Conservation (phyloP, 2,113 vertebrate species). For the Uria lomvia region DNA sequence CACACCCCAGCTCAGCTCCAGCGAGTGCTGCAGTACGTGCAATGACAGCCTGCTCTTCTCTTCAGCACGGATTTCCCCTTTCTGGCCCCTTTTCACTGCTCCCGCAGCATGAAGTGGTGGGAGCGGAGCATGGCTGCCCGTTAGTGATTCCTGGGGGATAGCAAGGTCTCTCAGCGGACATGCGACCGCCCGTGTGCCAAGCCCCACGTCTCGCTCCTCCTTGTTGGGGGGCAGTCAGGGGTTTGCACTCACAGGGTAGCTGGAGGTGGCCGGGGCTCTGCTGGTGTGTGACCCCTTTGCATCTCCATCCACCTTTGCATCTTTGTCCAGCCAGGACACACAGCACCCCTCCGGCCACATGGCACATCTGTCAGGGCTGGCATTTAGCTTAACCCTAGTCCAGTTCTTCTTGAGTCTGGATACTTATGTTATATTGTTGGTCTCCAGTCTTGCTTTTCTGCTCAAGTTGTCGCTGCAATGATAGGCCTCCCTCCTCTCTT, state of each 20-base stretch:
- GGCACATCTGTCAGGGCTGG: neutral
- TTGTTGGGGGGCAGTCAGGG: fast-evolving
- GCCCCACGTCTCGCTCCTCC: neutral
- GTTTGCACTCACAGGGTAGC: fast-evolving
- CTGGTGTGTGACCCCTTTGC: neutral
- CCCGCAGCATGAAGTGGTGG: fast-evolving
- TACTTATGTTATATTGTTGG: neutral
- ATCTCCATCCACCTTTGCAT: neutral
- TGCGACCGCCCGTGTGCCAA: neutral
- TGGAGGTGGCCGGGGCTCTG: neutral
- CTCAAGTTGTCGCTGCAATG: neutral
- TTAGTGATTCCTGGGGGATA: neutral
- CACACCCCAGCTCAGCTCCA: neutral
- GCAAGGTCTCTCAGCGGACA: fast-evolving
- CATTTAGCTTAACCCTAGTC: neutral
- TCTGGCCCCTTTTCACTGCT: neutral
- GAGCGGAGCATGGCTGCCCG: neutral
- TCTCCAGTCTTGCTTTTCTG: neutral
- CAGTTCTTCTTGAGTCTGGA: neutral
- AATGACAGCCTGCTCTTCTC: neutral
- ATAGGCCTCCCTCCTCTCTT: neutral
- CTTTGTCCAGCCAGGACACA: fast-evolving
- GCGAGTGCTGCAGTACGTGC: neutral
- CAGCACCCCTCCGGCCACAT: fast-evolving
- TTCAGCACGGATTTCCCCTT: fast-evolving